Conservation (phyloP, 2,888 invertebrate species). For the Platerodrilus igneus region DNA sequence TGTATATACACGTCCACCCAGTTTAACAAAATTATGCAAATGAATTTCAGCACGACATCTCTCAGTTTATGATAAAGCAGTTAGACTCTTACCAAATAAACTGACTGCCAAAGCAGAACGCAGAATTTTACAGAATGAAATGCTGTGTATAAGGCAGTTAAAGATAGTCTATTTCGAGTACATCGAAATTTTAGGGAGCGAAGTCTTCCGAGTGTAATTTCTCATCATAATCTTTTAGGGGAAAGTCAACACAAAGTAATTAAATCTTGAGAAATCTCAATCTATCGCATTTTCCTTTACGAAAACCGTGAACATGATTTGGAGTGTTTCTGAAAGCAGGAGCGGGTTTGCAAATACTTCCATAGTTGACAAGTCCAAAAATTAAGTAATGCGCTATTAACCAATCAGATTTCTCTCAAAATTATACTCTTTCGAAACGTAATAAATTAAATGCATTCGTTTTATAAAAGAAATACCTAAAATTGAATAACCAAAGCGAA, state of each 20-base stretch:
- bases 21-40: no score
- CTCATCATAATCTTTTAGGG: no score
- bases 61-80: no score
- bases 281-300: slow-evolving; percentile 18
- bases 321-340: slow-evolving; percentile 8
- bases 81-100: no score
- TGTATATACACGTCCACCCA: no score
- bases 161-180: no score
- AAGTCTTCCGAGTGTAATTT: no score
- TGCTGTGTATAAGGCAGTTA: no score
- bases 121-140: no score
- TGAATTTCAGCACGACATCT: no score
- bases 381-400: slow-evolving; percentile 19
- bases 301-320: slow-evolving; percentile 22
- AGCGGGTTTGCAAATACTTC: slow-evolving; percentile 17
- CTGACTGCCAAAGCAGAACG: no score
- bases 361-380: slow-evolving; percentile 13
- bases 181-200: no score
- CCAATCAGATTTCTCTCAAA: slow-evolving; percentile 20
- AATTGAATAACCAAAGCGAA: slow-evolving; percentile 29
- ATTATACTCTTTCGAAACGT: slow-evolving; percentile 7
- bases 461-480: slow-evolving; percentile 15
- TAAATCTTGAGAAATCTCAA: slow-evolving; percentile 17
- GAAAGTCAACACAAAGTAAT: slow-evolving; percentile 23
- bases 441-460: slow-evolving; percentile 13